Evolutionary conservation across 2,888 invertebrate genomes (phyloP).

Genomic region (Agapetus fuscipes): DNA sequence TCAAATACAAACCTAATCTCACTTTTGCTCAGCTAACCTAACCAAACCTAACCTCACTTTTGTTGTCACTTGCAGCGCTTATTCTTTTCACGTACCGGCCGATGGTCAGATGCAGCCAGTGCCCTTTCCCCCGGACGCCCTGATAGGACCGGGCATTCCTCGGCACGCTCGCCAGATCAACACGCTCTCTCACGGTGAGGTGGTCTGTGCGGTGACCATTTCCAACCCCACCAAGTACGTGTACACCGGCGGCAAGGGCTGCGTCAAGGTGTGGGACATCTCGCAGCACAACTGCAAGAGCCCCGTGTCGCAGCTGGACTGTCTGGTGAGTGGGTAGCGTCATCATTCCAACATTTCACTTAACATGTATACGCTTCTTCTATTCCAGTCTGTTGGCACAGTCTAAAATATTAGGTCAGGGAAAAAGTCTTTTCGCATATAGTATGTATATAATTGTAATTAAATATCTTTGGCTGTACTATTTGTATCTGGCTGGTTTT

Average conservation of each 20-base stretch:
- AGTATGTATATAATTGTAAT: too few relatives aligned
- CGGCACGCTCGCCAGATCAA: constrained; percentile 87
- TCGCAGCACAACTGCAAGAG: constrained; percentile 78
- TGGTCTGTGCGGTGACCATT: constrained; percentile 95
- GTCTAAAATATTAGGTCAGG: too few relatives aligned
- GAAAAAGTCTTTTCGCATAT: too few relatives aligned
- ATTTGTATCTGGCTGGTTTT: too few relatives aligned
- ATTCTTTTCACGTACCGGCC: constrained; percentile 88
- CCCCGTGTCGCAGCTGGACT: constrained; percentile 86
- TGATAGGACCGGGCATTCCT: constrained; percentile 88
- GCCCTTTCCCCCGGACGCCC: constrained; percentile 89
- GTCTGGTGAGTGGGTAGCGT: constrained; percentile 61
- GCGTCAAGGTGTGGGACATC: constrained; percentile 97
- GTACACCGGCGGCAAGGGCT: constrained; percentile 94
- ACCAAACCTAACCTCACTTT: too few relatives aligned
- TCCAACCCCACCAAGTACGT: constrained; percentile 88
- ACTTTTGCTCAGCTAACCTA: too few relatives aligned
- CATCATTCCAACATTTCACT: constrained; percentile 12
- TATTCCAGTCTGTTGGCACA: too few relatives aligned
- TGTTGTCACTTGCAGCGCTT: constrained; percentile 82
- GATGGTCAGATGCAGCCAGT: constrained; percentile 87
- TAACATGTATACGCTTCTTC: not conserved
- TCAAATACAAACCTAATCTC: too few relatives aligned
- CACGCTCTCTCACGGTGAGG: constrained; percentile 90
- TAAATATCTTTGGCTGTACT: too few relatives aligned